phyloP scores from a whole-genome alignment of 2,888 invertebrate genomes.

The Reticulitermes lucifugus region DNA sequence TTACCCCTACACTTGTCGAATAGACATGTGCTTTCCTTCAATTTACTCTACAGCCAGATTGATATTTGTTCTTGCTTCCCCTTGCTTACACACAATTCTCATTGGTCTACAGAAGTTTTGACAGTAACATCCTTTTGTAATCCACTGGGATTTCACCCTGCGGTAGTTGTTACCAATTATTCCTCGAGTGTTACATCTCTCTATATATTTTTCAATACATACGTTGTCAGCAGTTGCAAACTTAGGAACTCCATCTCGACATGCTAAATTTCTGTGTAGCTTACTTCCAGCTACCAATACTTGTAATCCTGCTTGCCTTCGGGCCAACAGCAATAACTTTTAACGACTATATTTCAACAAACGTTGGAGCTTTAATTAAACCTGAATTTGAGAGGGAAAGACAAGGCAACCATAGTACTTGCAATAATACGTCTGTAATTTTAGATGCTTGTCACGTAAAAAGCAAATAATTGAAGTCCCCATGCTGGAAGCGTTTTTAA shows the following conservation, averaged over 20 bases:
- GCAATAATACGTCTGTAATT: neutral
- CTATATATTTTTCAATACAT: neutral
- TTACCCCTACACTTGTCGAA: neutral
- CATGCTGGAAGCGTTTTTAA: neutral
- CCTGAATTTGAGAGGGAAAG: neutral
- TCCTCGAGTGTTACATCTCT: neutral
- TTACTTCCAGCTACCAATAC: neutral
- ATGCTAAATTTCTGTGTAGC: neutral
- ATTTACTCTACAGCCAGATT: neutral
- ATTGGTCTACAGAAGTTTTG: conserved; percentile 11
- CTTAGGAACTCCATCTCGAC: neutral
- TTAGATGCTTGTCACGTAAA: neutral
- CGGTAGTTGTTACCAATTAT: neutral
- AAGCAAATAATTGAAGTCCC: neutral
- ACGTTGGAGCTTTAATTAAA: conserved; percentile 6
- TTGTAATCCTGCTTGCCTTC: neutral
- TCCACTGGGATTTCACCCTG: neutral
- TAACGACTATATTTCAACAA: neutral
- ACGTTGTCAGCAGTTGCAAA: neutral
- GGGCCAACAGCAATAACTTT: neutral
- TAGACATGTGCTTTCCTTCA: neutral
- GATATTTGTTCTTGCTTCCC: neutral
- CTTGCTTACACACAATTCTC: neutral
- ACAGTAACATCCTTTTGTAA: conserved; percentile 5
- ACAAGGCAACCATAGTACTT: neutral